A percentile compares a stretch with the other conserved stretches of the same genome.
These are phyloP conservation scores for Syncerus caffer DNA, from an alignment of 2,797 vertebrate species.

Conservation along the genomic window DNA sequence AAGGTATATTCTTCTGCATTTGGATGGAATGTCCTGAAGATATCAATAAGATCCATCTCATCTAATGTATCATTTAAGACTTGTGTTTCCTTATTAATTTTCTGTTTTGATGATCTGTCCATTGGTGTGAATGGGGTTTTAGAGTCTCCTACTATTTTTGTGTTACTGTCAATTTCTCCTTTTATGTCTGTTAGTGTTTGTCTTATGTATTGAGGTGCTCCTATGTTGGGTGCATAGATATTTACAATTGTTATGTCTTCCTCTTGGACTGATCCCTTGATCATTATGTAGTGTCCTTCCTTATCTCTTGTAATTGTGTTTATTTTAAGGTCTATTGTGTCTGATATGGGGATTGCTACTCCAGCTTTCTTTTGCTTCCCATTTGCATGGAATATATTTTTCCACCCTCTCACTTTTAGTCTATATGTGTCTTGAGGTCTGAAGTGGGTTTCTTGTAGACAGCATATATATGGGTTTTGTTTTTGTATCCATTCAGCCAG, in stretches of 20 bases:
- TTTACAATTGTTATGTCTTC: neutral
- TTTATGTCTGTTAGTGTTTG: neutral
- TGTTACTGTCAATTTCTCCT: neutral
- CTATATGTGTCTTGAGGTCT: neutral
- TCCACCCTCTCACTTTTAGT: neutral
- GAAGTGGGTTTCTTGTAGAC: neutral
- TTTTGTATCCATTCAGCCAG: neutral
- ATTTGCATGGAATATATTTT: neutral
- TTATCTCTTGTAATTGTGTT: neutral
- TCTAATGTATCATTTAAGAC: neutral
- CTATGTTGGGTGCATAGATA: neutral
- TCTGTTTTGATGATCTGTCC: neutral
- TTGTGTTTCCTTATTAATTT: neutral
- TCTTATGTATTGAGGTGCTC: neutral
- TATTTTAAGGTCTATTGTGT: neutral
- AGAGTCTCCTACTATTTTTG: neutral
- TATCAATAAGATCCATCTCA: neutral
- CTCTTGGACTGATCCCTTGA: neutral
- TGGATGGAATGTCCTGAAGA: neutral
- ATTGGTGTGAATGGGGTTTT: neutral
- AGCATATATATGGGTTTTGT: neutral
- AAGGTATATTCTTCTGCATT: neutral
- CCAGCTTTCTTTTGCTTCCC: neutral
- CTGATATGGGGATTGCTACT: neutral
- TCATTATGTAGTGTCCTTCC: neutral